Conservation (phyloP, 2,888 invertebrate genomes). For the Mimachlamys varia region DNA sequence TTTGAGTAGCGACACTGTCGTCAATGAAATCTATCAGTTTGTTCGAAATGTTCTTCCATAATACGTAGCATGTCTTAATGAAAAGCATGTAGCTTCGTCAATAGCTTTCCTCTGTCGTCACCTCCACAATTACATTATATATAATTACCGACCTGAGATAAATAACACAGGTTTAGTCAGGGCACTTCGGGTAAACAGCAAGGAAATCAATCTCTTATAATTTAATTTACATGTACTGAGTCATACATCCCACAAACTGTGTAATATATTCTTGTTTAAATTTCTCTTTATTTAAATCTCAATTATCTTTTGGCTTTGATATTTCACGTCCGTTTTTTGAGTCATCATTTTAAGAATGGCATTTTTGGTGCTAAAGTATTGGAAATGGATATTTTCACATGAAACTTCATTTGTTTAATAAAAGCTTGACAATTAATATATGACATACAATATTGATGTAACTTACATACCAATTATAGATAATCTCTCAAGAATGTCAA, state of each 20-base stretch:
- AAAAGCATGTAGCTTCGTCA: constrained; percentile 1
- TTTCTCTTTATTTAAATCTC: no score
- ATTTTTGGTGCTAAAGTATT: no score
- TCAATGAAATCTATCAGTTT: background rate
- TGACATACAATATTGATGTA: no score
- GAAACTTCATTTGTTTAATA: no score
- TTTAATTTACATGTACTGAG: background rate
- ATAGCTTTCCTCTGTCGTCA: background rate
- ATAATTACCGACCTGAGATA: background rate
- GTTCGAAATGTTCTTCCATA: background rate
- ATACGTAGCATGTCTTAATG: background rate
- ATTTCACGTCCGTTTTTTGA: no score
- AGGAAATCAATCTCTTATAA: background rate
- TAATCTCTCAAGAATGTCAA: no score
- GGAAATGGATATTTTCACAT: no score
- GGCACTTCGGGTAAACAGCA: background rate
- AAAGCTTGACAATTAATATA: no score
- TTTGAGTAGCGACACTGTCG: no score
- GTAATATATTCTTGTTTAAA: background rate
- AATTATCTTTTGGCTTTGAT: no score
- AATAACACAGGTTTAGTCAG: background rate
- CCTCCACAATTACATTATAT: background rate
- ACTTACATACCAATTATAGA: no score
- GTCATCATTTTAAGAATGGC: no score
- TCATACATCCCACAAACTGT: background rate